Conservation (phyloP, 2,113 vertebrate species). For the Clarias gariepinus region DNA sequence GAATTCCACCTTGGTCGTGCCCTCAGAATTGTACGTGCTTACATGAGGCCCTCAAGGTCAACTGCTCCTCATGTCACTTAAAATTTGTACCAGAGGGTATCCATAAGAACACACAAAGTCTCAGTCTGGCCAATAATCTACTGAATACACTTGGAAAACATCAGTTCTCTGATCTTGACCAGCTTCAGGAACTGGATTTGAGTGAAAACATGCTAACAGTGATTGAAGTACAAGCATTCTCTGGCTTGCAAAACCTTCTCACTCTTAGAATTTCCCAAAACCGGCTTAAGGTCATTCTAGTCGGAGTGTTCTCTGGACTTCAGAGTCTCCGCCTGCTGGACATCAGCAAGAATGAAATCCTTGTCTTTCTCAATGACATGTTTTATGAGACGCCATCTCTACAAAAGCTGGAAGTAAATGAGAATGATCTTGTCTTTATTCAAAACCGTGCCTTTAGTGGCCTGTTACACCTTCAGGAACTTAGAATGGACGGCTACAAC, state of each 20-base stretch:
- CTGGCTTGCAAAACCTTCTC: conserved; percentile 67
- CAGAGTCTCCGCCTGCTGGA: conserved; percentile 75
- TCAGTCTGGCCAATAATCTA: conserved; percentile 79
- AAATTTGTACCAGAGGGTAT: conserved; percentile 68
- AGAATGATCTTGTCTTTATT: conserved; percentile 81
- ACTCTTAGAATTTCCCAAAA: conserved; percentile 74
- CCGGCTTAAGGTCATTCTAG: conserved; percentile 77
- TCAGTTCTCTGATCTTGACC: conserved; percentile 72
- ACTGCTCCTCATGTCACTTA: conserved; percentile 74
- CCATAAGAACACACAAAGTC: conserved; percentile 64
- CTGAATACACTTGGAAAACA: conserved; percentile 71
- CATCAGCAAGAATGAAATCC: conserved; percentile 80
- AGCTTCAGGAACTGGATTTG: conserved; percentile 80
- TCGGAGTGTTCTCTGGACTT: conserved; percentile 76
- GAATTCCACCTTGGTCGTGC: conserved; percentile 64
- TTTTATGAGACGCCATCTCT: conserved; percentile 75
- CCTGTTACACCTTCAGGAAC: conserved; percentile 67
- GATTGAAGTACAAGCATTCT: conserved; percentile 80
- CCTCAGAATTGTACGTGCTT: conserved; percentile 75
- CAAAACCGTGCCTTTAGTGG: conserved; percentile 77
- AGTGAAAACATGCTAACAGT: conserved; percentile 78
- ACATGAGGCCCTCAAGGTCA: conserved; percentile 63
- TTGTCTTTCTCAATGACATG: conserved; percentile 82
- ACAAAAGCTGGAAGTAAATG: conserved; percentile 65
- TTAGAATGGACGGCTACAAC: conserved; percentile 81